A percentile compares a stretch with the other conserved stretches of the same genome.
Conservation (phyloP, 2,888 invertebrate species). For the Uropetala carovei region DNA sequence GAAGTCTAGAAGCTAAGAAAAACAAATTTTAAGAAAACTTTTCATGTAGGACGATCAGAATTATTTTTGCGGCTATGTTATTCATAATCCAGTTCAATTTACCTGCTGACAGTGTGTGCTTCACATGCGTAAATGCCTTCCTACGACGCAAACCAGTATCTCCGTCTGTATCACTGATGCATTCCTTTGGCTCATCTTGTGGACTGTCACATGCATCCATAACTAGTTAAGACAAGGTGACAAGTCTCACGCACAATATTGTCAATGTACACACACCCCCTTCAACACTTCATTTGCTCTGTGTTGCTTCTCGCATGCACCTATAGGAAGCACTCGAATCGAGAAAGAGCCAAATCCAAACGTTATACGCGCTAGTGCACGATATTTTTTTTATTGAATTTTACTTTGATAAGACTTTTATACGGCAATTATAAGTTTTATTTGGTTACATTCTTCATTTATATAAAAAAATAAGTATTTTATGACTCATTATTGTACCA, state of each 20-base stretch:
- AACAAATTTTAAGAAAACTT: neutral
- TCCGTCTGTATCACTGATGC: conserved; percentile 18
- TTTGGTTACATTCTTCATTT: no score
- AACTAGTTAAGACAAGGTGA: conserved; percentile 47
- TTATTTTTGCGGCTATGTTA: neutral
- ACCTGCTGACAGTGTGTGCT: conserved; percentile 66
- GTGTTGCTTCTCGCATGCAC: conserved; percentile 44
- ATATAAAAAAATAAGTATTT: no score
- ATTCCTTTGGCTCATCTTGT: conserved; percentile 53
- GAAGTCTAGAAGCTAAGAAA: conserved; percentile 74
- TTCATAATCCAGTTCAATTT: conserved; percentile 37
- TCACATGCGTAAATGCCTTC: conserved; percentile 65
- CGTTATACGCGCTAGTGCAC: neutral
- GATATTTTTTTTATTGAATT: neutral
- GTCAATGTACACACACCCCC: conserved; percentile 62
- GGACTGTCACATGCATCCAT: conserved; percentile 59
- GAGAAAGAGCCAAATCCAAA: conserved; percentile 48
- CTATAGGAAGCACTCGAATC: conserved; percentile 53
- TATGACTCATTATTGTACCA: no score
- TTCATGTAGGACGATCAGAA: neutral
- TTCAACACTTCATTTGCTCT: conserved; percentile 57
- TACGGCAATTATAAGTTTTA: neutral
- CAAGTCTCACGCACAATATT: conserved; percentile 42
- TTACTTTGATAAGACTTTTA: neutral
- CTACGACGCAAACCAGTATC: conserved; percentile 56